Evolutionary conservation across 2,113 vertebrate genomes (phyloP), one percentile per base, ranked within the genome.

Genomic region (Dipodomys ordii): DNA sequence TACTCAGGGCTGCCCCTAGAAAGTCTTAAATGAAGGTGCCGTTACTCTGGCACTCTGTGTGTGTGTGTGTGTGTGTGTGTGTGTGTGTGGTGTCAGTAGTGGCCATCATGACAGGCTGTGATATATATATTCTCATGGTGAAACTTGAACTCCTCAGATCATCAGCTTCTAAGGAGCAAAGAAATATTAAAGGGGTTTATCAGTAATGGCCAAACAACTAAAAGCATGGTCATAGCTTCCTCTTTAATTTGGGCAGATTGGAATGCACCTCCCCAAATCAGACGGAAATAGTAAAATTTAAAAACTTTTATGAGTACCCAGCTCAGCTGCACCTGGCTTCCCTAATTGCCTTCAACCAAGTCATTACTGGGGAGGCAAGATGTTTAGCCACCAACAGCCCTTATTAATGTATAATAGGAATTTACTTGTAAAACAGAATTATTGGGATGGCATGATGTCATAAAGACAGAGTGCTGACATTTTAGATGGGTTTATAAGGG

Each of bases 201-300:
- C 86, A 76, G 87, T 88, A 97, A 85, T 60, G 95, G 94, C 96
- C 91, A 96, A 94, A 95, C 98, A 97, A 97, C 98, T 98, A 97
- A 97, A 97, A 98, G 97, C 97, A 92, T 97, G 97, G 98, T 97
- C 97, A 95, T 94, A 97, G 98, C 98, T 98, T 98, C 98, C 98
- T 98, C 95, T 96, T 98, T 99, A 98, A 98, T 99, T 99, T 99
- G 98, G 96, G 97, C 96, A 97, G 98, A 98, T 98, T 98, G 98
- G 98, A 98, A 98, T 98, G 98, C 97, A 81, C 91, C 97, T 98
- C 98, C 97, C 98, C 97, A 95, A 98, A 99, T 98, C 98, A 97
- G 98, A 87, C 97, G 99, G 99, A 99, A 99, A 99, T 98, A 99
- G 98, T 99, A 99, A 99, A 99, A 99, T 99, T 99, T 98, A 97